Evolutionary conservation across 2,888 invertebrate genomes (phyloP).

Genomic region (Camptogramma bilineatum): DNA sequence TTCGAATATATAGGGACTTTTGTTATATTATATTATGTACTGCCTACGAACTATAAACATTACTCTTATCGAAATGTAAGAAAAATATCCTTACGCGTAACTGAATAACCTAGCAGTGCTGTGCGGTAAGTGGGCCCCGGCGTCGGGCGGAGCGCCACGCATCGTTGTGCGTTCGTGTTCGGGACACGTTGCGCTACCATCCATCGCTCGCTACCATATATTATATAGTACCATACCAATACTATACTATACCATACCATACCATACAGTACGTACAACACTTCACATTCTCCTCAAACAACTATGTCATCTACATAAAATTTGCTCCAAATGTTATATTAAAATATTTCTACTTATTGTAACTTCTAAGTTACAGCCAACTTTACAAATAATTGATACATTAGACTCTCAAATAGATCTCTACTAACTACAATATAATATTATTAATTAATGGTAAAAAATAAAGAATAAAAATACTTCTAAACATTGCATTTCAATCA

Average conservation of each 20-base stretch:
- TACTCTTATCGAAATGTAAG: conserved; percentile 83
- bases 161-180: conserved; percentile 80
- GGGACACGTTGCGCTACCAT: conserved; percentile 67
- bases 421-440: conserved; percentile 77
- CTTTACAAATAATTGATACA: conserved; percentile 86
- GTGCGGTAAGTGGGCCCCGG: conserved; percentile 74
- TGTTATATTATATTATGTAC: conserved; percentile 74
- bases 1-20: conserved; percentile 85
- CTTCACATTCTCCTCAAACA: conserved; percentile 84
- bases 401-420: conserved; percentile 86
- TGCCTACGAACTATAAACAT: conserved; percentile 81
- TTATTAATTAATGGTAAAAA: conserved; percentile 84
- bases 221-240: conserved; percentile 64
- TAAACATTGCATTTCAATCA: conserved; percentile 86
- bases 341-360: conserved; percentile 85
- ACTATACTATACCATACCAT: conserved; percentile 65
- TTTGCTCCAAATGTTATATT: conserved; percentile 85
- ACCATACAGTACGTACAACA: conserved; percentile 69
- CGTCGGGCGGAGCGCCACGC: conserved; percentile 53
- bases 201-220: conserved; percentile 44
- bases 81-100: conserved; percentile 84
- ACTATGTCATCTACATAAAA: conserved; percentile 85
- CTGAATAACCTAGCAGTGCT: conserved; percentile 84
- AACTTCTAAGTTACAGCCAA: conserved; percentile 86
- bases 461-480: conserved; percentile 86